Conservation (phyloP, 2,888 invertebrate genomes). For the Pegoplata infirma region DNA sequence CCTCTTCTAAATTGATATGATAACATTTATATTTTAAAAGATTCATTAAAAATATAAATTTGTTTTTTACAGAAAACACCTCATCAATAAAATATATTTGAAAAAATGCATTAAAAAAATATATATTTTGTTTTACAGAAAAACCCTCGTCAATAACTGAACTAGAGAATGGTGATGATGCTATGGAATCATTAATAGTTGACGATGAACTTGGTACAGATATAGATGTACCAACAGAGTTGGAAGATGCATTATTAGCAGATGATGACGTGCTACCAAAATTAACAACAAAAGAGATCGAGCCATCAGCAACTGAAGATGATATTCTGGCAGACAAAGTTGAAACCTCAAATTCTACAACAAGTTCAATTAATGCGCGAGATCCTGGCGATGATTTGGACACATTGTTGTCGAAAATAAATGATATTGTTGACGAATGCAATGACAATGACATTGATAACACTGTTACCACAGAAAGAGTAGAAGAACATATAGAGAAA, state of each 20-base stretch:
- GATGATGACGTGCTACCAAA: slow-evolving; percentile 60
- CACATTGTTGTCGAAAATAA: slow-evolving; percentile 68
- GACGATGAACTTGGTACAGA: slow-evolving; percentile 43
- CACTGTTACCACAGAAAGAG: neutral
- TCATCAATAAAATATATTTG: neutral
- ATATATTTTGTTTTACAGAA: slow-evolving; percentile 38
- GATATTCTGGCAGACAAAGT: slow-evolving; percentile 51
- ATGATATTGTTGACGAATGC: slow-evolving; percentile 69
- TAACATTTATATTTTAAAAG: too few species aligned
- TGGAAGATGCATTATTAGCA: slow-evolving; percentile 64
- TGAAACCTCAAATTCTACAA: slow-evolving; percentile 45
- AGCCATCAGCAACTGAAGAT: slow-evolving; percentile 21
- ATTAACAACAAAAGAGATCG: slow-evolving; percentile 40
- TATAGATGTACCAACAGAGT: slow-evolving; percentile 46
- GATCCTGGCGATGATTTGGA: slow-evolving; percentile 69
- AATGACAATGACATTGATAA: slow-evolving; percentile 58
- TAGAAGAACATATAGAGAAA: neutral
- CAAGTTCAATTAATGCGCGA: slow-evolving; percentile 56
- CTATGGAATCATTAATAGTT: slow-evolving; percentile 22
- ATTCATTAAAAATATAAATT: too few species aligned
- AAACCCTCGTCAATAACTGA: slow-evolving; percentile 30
- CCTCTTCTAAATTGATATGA: too few species aligned
- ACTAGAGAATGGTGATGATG: slow-evolving; percentile 48
- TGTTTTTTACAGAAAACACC: too few species aligned
- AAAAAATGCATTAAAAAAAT: neutral